phyloP scores from a whole-genome alignment of 1,140 invertebrate genomes.

The Microplitis demolitor region DNA sequence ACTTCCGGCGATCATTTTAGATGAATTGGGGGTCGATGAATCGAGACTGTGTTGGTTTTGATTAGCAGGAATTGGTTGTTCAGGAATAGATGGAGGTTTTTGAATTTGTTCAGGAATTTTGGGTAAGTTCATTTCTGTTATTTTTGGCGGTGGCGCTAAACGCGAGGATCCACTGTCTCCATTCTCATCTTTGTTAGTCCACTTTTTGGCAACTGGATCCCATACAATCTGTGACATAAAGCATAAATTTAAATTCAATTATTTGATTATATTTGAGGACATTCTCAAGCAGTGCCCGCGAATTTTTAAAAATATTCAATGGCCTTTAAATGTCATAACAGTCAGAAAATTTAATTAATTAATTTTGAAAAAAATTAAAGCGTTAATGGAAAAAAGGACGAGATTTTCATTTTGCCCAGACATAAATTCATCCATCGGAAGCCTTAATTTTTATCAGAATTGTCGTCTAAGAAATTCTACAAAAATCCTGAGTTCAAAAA shows the following conservation, averaged over 20 bases:
- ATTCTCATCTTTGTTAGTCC: conserved; percentile 83
- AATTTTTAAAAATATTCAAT: background rate
- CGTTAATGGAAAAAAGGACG: too few species aligned
- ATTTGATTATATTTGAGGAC: background rate
- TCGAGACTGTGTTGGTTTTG: conserved; percentile 33
- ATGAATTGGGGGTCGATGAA: conserved; percentile 39
- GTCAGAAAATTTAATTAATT: too few species aligned
- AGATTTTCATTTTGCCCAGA: background rate
- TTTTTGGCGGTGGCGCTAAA: conserved; percentile 78
- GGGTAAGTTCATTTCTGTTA: conserved; percentile 62
- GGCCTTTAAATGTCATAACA: too few species aligned
- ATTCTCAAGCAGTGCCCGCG: background rate
- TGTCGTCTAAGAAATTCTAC: too few species aligned
- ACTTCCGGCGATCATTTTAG: conserved; percentile 58
- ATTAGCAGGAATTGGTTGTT: conserved; percentile 26
- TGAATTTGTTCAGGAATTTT: conserved; percentile 5
- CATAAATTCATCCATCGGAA: background rate
- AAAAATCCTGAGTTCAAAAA: too few species aligned
- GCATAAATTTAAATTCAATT: conserved; percentile 1
- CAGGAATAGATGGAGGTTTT: conserved; percentile 28
- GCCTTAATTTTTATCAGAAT: too few species aligned
- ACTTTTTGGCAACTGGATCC: conserved; percentile 82
- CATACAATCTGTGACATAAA: conserved; percentile 79
- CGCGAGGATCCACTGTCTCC: conserved; percentile 65
- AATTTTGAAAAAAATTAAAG: too few species aligned